Percentiles rank a stretch among this genome's conserved stretches.
Conservation (phyloP, 2,797 vertebrate genomes). For the Okamejei kenojei region DNA sequence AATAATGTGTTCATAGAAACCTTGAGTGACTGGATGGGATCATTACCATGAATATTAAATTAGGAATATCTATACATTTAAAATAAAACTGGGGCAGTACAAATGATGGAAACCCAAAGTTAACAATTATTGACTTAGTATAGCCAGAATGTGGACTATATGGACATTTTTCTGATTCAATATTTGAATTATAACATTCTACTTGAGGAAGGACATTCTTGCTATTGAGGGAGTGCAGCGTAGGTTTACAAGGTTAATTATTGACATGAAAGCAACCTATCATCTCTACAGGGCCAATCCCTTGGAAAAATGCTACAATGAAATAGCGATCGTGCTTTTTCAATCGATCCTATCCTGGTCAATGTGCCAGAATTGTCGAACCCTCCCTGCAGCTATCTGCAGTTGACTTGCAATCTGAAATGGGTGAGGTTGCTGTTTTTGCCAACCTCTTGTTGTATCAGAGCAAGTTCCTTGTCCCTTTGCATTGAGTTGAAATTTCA, state of each 20-base stretch:
- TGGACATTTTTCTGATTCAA: background rate
- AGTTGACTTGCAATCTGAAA: slow-evolving; percentile 3
- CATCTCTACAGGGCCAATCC: background rate
- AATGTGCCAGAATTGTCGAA: background rate
- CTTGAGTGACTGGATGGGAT: background rate
- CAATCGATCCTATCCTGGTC: background rate
- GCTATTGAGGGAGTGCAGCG: too few relatives aligned
- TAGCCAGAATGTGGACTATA: background rate
- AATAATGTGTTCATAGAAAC: background rate
- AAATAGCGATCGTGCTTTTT: background rate
- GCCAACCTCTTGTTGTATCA: background rate
- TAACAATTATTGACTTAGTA: background rate
- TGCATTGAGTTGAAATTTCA: background rate
- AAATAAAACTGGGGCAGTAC: background rate
- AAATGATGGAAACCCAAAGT: background rate
- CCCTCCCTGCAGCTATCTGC: background rate
- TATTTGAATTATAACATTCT: background rate
- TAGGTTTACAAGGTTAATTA: background rate
- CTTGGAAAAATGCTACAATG: slow-evolving; percentile 2
- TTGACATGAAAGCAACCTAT: background rate
- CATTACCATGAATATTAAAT: background rate
- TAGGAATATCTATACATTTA: background rate
- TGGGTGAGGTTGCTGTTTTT: background rate
- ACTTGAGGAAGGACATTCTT: too few relatives aligned
- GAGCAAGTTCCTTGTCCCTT: background rate